These are phyloP conservation scores for Entomyzon cyanotis DNA, from an alignment of 2,113 vertebrate species.

Conservation along the genomic window DNA sequence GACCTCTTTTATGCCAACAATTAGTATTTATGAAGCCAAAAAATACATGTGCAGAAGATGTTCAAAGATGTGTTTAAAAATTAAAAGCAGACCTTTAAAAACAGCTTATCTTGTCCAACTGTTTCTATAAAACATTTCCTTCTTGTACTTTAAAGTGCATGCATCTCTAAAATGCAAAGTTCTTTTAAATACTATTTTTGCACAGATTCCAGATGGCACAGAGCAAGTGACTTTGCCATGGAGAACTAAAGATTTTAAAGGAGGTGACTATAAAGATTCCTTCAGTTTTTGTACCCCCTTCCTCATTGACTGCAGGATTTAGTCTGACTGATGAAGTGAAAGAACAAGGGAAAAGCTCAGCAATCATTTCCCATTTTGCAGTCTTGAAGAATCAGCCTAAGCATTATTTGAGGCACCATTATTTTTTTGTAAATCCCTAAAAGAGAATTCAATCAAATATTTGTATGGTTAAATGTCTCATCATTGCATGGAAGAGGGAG, in stretches of 20 bases:
- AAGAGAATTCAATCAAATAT: neutral
- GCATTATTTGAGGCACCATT: neutral
- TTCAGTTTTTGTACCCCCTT: neutral
- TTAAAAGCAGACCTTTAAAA: neutral
- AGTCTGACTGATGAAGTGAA: neutral
- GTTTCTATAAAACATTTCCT: neutral
- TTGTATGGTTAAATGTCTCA: neutral
- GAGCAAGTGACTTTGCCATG: slow-evolving; percentile 5
- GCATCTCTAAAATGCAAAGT: neutral
- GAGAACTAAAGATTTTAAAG: neutral
- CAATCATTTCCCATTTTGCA: neutral
- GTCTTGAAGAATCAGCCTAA: neutral
- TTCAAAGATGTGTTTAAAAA: neutral
- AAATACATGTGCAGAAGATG: neutral
- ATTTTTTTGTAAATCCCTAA: neutral
- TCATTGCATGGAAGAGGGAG: neutral
- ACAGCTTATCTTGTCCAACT: neutral
- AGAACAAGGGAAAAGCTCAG: neutral
- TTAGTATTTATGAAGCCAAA: neutral
- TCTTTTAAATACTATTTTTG: slow-evolving; percentile 3
- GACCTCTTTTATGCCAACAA: neutral
- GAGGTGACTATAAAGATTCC: neutral
- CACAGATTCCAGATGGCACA: slow-evolving; percentile 31
- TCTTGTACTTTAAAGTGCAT: neutral
- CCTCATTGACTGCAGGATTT: neutral